Evolutionary conservation across 1,140 invertebrate species (phyloP).

Genomic region (Sinonovacula constricta): DNA sequence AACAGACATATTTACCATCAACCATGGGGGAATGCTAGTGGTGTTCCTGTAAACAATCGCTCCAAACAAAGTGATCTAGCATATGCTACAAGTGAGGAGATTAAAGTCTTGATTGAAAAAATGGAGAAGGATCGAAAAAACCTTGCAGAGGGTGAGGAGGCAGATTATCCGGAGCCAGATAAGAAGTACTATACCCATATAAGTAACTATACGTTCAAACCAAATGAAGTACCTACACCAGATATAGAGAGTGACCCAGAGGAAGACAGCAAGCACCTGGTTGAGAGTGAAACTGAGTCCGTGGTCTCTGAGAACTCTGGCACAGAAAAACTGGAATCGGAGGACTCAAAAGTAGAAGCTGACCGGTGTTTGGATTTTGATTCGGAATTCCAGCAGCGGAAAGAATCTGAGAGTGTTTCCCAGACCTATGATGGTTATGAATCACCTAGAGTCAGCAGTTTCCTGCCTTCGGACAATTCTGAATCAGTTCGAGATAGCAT

Average conservation of each 20-base stretch:
- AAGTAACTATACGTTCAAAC: constrained; percentile 39
- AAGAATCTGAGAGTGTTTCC: constrained; percentile 30
- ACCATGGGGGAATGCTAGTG: constrained; percentile 26
- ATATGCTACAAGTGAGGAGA: constrained; percentile 49
- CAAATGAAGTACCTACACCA: background rate
- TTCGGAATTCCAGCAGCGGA: background rate
- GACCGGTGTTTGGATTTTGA: constrained; percentile 24
- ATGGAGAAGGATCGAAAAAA: constrained; percentile 39
- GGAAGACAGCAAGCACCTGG: constrained; percentile 1
- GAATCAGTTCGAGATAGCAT: background rate
- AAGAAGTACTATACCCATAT: constrained; percentile 41
- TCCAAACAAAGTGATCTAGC: constrained; percentile 37
- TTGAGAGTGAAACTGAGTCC: constrained; percentile 22
- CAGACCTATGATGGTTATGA: constrained; percentile 36
- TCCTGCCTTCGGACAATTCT: constrained; percentile 26
- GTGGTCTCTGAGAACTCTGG: constrained; percentile 34
- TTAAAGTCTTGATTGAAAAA: constrained; percentile 49
- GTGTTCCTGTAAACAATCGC: constrained; percentile 30
- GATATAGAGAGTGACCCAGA: background rate
- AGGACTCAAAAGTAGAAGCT: constrained; percentile 48
- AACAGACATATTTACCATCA: constrained; percentile 37
- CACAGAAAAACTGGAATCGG: constrained; percentile 41
- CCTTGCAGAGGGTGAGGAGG: constrained; percentile 16
- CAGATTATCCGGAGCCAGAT: constrained; percentile 36
- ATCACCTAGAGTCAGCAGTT: constrained; percentile 43